Percentiles rank a stretch among this genome's conserved stretches.
phyloP scores from a whole-genome alignment of 2,888 invertebrate species.

The Bombylius major region DNA sequence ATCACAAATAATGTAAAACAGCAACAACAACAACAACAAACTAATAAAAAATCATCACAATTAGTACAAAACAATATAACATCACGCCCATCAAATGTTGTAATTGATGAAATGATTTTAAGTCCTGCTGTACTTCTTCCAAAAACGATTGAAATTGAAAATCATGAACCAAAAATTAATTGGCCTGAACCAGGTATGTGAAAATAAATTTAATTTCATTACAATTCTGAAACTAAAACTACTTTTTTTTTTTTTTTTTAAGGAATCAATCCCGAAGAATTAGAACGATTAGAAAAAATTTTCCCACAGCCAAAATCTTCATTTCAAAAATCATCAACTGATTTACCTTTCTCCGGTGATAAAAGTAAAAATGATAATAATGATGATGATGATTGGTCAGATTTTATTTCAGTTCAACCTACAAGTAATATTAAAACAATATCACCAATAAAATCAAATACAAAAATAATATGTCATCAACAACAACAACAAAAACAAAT shows the following conservation, averaged over 20 bases:
- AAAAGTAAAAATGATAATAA: slow-evolving; percentile 1
- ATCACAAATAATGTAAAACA: background rate
- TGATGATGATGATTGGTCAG: slow-evolving; percentile 44
- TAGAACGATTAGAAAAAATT: slow-evolving; percentile 33
- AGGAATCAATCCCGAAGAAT: slow-evolving; percentile 34
- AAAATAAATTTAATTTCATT: background rate
- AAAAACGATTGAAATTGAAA: slow-evolving; percentile 26
- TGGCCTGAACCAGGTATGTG: slow-evolving; percentile 38
- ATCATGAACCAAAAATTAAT: slow-evolving; percentile 34
- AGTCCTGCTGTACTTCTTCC: slow-evolving; percentile 31
- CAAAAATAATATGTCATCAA: background rate
- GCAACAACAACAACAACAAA: slow-evolving; percentile 8
- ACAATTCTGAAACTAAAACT: no score
- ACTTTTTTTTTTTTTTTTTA: background rate
- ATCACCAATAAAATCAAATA: slow-evolving; percentile 10
- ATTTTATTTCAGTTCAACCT: slow-evolving; percentile 38
- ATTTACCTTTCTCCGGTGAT: slow-evolving; percentile 2
- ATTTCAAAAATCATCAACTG: background rate
- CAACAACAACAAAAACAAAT: background rate
- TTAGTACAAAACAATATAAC: no score
- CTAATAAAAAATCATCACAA: background rate
- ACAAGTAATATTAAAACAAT: slow-evolving; percentile 1
- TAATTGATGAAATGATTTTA: slow-evolving; percentile 26
- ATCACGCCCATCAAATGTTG: no score
- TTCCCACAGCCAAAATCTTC: slow-evolving; percentile 25